Conservation (phyloP, 1,140 invertebrate genomes). For the Nephotettix cincticeps region DNA sequence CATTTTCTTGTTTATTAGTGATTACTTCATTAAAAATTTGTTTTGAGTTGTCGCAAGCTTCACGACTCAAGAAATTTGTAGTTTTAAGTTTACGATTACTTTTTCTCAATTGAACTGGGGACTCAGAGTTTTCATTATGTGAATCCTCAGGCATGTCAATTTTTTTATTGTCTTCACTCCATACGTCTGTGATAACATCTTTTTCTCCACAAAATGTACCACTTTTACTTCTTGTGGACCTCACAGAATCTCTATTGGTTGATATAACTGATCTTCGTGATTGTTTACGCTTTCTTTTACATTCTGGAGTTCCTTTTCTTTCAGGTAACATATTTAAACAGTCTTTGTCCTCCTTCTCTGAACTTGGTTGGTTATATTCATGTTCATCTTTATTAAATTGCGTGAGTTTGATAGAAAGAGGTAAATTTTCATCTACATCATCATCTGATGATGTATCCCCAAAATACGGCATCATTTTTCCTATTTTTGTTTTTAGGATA, state of each 20-base stretch:
- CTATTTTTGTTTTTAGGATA: neutral
- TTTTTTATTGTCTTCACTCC: too few relatives aligned
- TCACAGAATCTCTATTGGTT: neutral
- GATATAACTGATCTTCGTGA: neutral
- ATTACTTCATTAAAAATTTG: neutral
- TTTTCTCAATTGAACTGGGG: neutral
- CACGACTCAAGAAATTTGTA: neutral
- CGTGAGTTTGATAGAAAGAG: neutral
- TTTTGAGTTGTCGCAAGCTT: neutral
- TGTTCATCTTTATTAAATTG: too few relatives aligned
- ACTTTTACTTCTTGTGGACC: neutral
- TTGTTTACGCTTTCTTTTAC: neutral
- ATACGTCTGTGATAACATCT: neutral
- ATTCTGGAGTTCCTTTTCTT: neutral
- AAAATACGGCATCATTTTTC: slow-evolving; percentile 12
- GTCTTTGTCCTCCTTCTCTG: neutral
- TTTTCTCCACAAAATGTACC: neutral
- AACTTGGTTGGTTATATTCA: too few relatives aligned
- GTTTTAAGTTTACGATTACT: neutral
- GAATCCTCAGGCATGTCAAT: neutral
- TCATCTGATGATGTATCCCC: slow-evolving; percentile 1
- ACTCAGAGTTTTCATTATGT: neutral
- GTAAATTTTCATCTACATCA: neutral
- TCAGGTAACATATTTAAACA: neutral
- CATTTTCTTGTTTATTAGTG: neutral